Base-by-base conservation (phyloP, 2,888 invertebrate species). In the Camptogramma bilineatum region DNA sequence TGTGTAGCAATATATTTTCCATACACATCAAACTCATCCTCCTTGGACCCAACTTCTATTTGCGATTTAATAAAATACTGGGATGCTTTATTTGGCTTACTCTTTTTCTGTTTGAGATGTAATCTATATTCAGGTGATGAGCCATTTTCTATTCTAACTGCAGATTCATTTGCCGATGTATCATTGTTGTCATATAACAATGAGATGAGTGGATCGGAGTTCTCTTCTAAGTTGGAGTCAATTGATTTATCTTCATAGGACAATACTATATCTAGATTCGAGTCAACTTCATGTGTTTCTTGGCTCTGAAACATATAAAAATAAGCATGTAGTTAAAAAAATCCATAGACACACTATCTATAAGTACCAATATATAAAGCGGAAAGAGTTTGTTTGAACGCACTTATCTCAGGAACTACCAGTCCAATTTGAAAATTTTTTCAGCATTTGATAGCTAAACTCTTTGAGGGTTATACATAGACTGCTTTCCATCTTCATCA, bases 21-120 rank as follows among this genome's bases (percentile, higher is more conserved):
- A 75, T 86, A 89, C 24, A 87, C 82, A 74, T 87, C 88, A 83
- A 87, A 89, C 68, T 88, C 88, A 76, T 89, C 89, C 28, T 88
- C 87, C 28, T 71, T 78, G 0, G 39, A 17, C 17, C 56, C 62
- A 65, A 57, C 66, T 31, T 77, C 81, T 13, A 64, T 61, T 52
- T 69, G 68, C 13, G 77, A 75, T 60, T 72, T 72, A 3, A 71
- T 73, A 9, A 71, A 74, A 70, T 78, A 80, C 48, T 76, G 75
- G 7, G n/a, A n/a, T n/a, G 51, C 13, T n/a, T 48, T 57, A 16
- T 57, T 52, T 4, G 42, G 13, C 8, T 53, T 62, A 46, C 47
- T 62, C 4, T n/a, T 47, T 57, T 57, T 62, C 39, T 28, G 34
- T 39, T 21, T 52, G 44, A 28, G 74, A 73, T 63, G 77, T 77